phyloP scores from a whole-genome alignment of 1,140 invertebrate genomes.

The Uloborus diversus region DNA sequence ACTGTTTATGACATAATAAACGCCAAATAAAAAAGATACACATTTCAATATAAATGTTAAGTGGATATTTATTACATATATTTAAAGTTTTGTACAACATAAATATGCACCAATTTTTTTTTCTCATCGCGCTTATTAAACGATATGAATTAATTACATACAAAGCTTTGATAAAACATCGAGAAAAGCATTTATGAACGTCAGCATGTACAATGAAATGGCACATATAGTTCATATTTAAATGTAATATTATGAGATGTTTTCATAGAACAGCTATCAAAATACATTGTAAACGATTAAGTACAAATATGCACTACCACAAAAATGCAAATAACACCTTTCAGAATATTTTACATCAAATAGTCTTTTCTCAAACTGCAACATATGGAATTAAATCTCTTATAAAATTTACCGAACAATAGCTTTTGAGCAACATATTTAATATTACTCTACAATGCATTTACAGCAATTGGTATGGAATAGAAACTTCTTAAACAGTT shows the following conservation, averaged over 20 bases:
- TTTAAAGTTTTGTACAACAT: constrained; percentile 45
- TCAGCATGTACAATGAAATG: constrained; percentile 17
- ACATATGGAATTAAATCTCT: not conserved
- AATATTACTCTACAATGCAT: not conserved
- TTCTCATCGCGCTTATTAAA: not conserved
- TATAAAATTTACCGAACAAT: constrained; percentile 19
- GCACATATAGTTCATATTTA: not conserved
- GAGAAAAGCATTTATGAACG: constrained; percentile 25
- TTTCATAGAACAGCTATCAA: constrained; percentile 30
- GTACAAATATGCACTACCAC: constrained; percentile 32
- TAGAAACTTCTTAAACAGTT: too few species aligned
- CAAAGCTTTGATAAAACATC: constrained; percentile 44
- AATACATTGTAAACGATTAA: constrained; percentile 23
- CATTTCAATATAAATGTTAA: constrained; percentile 14
- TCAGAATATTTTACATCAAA: constrained; percentile 36
- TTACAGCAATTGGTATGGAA: constrained; percentile 20
- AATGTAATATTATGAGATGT: not conserved
- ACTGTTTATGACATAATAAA: not conserved
- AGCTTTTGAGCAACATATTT: constrained; percentile 20
- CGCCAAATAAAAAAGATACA: not conserved
- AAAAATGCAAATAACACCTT: constrained; percentile 37
- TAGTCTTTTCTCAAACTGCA: not conserved
- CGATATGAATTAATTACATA: constrained; percentile 35
- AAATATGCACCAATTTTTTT: constrained; percentile 53
- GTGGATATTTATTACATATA: constrained; percentile 38